Evolutionary conservation across 2,888 invertebrate genomes (phyloP).

Genomic region (Dasysyrphus tricinctus): DNA sequence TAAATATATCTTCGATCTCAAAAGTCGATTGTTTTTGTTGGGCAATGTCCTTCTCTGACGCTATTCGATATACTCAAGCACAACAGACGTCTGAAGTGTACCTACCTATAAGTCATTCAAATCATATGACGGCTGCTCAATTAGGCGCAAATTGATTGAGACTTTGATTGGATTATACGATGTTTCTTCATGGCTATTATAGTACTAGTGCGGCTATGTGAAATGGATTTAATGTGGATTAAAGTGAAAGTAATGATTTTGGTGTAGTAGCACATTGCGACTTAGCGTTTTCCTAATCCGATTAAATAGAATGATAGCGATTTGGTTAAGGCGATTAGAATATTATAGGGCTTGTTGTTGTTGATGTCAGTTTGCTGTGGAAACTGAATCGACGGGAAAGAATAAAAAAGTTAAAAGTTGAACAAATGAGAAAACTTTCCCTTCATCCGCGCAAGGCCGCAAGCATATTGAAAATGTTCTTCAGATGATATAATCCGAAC

Average conservation of each 20-base stretch:
- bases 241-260: constrained; percentile 72
- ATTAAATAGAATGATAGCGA: constrained; percentile 66
- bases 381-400: constrained; percentile 19
- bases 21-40: constrained; percentile 36
- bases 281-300: constrained; percentile 57
- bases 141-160: constrained; percentile 72
- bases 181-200: constrained; percentile 2
- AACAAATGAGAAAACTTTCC: constrained; percentile 15
- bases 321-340: constrained; percentile 70
- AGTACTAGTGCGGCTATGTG: constrained; percentile 19
- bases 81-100: constrained; percentile 40
- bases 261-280: constrained; percentile 48
- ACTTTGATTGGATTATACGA: constrained; percentile 73
- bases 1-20: constrained; percentile 17
- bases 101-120: constrained; percentile 37
- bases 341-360: constrained; percentile 1
- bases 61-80: constrained; percentile 2
- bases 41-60: constrained; percentile 22
- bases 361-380: constrained; percentile 17
- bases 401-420: constrained; percentile 29
- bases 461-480: constrained; percentile 10
- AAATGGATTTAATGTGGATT: constrained; percentile 45
- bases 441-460: neutral
- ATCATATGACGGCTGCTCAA: constrained; percentile 61
- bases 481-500: neutral